Evolutionary conservation across 2,888 invertebrate species (phyloP), one percentile per base, ranked within the genome.

Genomic region (Luffia ferchaultella): DNA sequence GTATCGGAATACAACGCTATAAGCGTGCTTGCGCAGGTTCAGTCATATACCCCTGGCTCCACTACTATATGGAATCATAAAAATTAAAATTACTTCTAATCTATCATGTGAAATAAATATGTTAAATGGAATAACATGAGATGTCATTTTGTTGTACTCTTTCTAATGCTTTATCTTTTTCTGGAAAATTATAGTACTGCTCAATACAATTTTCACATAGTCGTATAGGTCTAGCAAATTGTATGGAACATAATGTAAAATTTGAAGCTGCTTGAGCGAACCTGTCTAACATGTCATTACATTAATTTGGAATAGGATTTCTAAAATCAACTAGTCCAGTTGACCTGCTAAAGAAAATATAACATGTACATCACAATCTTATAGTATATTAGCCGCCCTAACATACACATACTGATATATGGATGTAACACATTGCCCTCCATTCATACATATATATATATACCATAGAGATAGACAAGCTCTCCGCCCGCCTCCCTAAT

Each of bases 51-150:
- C n/a, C n/a, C n/a, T n/a, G n/a, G n/a, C n/a, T n/a, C n/a, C n/a
- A n/a, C n/a, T n/a, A n/a, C n/a, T n/a, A n/a, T n/a, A n/a, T n/a
- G n/a, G n/a, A n/a, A n/a, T n/a, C n/a, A n/a, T n/a, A n/a, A n/a
- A n/a, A n/a, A n/a, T n/a, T 54, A 86, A 67, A 18, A 90, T 76
- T 47, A 87, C 86, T 75, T 89, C 85, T 50, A 90, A 66, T 58
- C 89, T 76, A 62, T 90, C 90, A 50, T 86, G 73, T 57, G 89
- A 88, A 53, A 87, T 73, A 56, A 85, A 87, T 53, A 85, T n/a
- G n/a, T n/a, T n/a, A n/a, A n/a, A n/a, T 62, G 52, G 86, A 83
- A 57, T 85, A 80, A 65, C 90, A 90, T 20, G 86, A 70, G 20
- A 82, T 87, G n/a, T 76, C 82, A 65, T 86, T 85, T 16, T 80